Base-by-base conservation (phyloP, 2,113 vertebrate species). In the Hypomesus transpacificus region DNA sequence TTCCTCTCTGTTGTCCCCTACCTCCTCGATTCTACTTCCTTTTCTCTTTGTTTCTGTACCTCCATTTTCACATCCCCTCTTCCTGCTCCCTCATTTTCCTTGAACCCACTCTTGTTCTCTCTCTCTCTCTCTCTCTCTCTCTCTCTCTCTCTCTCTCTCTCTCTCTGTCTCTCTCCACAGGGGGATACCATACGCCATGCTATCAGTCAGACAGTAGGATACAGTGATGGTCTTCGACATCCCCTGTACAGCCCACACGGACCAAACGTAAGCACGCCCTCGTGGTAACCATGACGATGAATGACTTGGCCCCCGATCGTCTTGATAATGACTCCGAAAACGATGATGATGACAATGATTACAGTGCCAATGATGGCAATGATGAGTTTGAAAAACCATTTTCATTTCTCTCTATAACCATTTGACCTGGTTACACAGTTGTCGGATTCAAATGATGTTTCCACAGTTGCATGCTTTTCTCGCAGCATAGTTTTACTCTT, bases 181-280 rank as follows among this genome's bases (percentile, higher is more conserved):
- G 93, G 94, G 93, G 93, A 94, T 94, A 94, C 93, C 91, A 93
- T 94, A 91, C 94, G 92, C 92, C 94, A 94, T 94, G 92, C 93
- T 93, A 94, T 95, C 93, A 93, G 93, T 93, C 94, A 94, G 94
- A 94, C 94, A 91, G 93, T 92, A 92, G 94, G 93, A 92, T 95
- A 95, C 94, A 95, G 86, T 92, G 94, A 95, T 80, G 90, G 91
- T 84, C 90, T 95, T 84, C 92, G 93, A 90, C 94, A 93, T 84
- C 92, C 93, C 76, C 92, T 95, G 90, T 95, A 94, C 87, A 94
- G 94, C 92, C 94, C 94, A 88, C 94, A 94, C 86, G 92, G 93
- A 86, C 91, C 95, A 88, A 95, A 94, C 82, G 94, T 95, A 90
- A 94, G 94, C 93, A 39, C 53, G 21, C 54, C 39, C 39, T 46